Base-by-base conservation (phyloP, 2,113 vertebrate species). In the Fregetta grallaria region DNA sequence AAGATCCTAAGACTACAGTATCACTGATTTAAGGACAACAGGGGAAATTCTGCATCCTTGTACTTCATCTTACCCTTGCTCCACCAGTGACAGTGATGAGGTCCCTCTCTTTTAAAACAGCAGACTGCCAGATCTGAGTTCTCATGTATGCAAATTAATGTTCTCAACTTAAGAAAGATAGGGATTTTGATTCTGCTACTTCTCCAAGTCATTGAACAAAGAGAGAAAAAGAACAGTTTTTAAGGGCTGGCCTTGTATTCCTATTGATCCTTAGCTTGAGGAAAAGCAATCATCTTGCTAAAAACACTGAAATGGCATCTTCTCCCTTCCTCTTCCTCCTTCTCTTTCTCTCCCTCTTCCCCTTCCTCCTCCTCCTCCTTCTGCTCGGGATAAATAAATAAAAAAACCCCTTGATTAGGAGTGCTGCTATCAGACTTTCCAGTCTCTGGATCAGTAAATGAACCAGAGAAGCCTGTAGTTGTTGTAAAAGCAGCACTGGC, bases 361-460 rank as follows among this genome's bases (percentile, higher is more conserved):
- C n/a, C 13, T 8, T 68, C 14, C 19, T 26, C 29, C 10, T 36
- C 59, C 32, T 53, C 14, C 34, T 40, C 52, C 22, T 82, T 7
- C 58, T 70, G 21, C 26, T 82, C 13, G 61, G 71, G 53, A 86
- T 61, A 90, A 74, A 74, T 42, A 59, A 75, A 86, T 32, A 36
- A 73, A 77, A 67, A 78, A 76, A 20, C 1, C 11, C 32, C 53
- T 88, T 91, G 77, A 92, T 86, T 84, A 81, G 68, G 66, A 95
- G 21, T 78, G 55, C 27, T 88, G 34, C 49, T 72, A 91, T 58
- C 71, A 91, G 62, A 50, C 42, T 91, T 87, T 42, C 21, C 58
- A 73, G n/a, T 77, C 61, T 90, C 65, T 78, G 75, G 36, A 88
- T 96, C 34, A 72, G 75, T 72, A 96, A 96, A 84, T 81, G 90